Base-by-base conservation (phyloP, 2,797 vertebrate genomes). In the Argya squamiceps region DNA sequence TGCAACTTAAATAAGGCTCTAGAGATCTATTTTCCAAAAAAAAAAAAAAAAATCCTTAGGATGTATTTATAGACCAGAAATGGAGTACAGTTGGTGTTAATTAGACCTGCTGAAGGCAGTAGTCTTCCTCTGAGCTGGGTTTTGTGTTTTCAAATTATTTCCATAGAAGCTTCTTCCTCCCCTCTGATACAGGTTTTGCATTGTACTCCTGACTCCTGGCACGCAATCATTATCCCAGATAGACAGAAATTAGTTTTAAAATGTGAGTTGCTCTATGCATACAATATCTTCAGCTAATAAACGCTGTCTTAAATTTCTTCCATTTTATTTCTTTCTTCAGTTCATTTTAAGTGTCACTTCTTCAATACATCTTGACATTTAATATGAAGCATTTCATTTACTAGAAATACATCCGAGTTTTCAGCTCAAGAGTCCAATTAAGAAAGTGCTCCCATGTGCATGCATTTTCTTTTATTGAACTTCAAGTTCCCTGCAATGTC, bases 301-400 rank as follows among this genome's bases (percentile, higher is more conserved):
- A 85, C 2, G 20, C 74, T 53, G 74, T 70, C 88, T 77, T 78
- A 76, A 88, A 94, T 94, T 84, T 56, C 44, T 91, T 85, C 47
- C 15, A 0, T 93, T 93, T 95, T 85, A 76, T 77, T 95, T 65
- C 77, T 81, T 65, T 84, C 80, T 78, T 69, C 83, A 58, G 56
- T 94, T 96, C 91, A 91, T 39, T 96, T 95, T 84, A 96, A 96
- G 96, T 93, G 95, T 92, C 91, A 94, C 32, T 94, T 96, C 95
- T 93, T 95, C 36, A 76, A 82, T 92, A 65, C 88, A 91, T 73
- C 79, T 96, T 92, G 92, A 97, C 68, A 96, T 88, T 96, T 93
- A 93, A 95, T 96, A 91, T 79, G 92, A 95, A 97, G 94, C 75
- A 68, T 88, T 96, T 95, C 88, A 89, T 93, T 76, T 90, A 88